These are phyloP conservation scores for Acinonyx jubatus DNA, from an alignment of 2,113 vertebrate genomes.

Conservation along the genomic window DNA sequence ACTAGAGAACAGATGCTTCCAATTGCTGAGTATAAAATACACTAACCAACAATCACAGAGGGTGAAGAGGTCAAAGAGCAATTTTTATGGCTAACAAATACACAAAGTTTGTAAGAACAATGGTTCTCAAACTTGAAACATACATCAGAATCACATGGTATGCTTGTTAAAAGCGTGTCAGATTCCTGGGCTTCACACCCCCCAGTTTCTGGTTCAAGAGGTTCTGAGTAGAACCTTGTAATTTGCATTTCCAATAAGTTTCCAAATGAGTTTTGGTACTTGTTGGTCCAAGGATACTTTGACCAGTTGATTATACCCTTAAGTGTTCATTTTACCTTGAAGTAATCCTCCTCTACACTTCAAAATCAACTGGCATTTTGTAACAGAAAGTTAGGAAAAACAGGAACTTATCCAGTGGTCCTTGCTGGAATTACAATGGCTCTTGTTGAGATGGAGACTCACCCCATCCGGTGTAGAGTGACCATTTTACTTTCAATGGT, in stretches of 20 bases:
- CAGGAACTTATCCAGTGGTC: not conserved
- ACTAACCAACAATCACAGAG: not conserved
- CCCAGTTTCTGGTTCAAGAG: conserved; percentile 20
- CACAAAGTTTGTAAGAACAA: not conserved
- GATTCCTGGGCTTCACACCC: not conserved
- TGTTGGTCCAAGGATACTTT: not conserved
- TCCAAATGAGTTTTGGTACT: not conserved
- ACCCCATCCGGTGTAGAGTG: conserved; percentile 96
- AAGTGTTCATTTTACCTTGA: conserved; percentile 2
- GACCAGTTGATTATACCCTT: not conserved
- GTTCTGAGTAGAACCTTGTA: not conserved
- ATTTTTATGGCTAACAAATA: conserved; percentile 26
- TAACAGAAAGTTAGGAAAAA: conserved; percentile 41
- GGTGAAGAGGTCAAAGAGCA: not conserved
- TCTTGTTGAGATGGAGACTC: conserved; percentile 64
- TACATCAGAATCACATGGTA: not conserved
- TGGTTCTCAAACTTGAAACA: conserved; percentile 17
- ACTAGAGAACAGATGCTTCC: not conserved
- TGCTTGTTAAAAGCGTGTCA: not conserved
- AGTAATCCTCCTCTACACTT: not conserved
- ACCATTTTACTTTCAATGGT: conserved; percentile 95
- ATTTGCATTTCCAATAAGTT: conserved; percentile 48
- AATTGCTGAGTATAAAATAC: not conserved
- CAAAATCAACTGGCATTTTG: conserved; percentile 13
- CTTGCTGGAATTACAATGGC: not conserved